Percentiles rank a stretch among this genome's conserved stretches.
Evolutionary conservation across 2,113 vertebrate genomes (phyloP).

Genomic region (Tinamus guttatus): DNA sequence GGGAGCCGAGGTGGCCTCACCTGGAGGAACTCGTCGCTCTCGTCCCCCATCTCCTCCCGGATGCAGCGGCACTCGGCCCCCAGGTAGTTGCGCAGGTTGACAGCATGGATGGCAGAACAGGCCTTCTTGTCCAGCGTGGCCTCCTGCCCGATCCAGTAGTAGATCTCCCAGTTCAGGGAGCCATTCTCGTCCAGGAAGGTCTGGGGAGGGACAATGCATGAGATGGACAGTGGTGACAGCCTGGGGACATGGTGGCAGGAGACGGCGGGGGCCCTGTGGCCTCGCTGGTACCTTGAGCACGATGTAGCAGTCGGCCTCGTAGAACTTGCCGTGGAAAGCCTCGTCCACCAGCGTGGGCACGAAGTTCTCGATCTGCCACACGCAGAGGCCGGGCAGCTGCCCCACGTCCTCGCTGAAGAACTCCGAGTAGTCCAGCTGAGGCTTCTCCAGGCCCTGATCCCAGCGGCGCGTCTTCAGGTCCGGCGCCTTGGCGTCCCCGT

Average conservation of each 20-base stretch:
- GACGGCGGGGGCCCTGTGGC: fast-evolving
- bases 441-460: conserved; percentile 96
- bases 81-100: conserved; percentile 95
- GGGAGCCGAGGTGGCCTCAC: conserved; percentile 39
- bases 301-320: conserved; percentile 97
- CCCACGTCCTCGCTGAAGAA: conserved; percentile 93
- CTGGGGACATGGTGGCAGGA: background rate
- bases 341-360: conserved; percentile 90
- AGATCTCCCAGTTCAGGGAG: conserved; percentile 93
- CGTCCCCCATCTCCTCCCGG: conserved; percentile 97
- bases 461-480: conserved; percentile 90
- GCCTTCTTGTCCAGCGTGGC: conserved; percentile 97
- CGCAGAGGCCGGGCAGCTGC: conserved; percentile 87
- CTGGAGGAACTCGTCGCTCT: conserved; percentile 94
- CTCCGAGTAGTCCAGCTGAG: conserved; percentile 94
- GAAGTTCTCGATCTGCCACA: conserved; percentile 99
- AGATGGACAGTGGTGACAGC: background rate
- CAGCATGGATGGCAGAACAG: conserved; percentile 92
- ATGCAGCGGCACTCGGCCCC: conserved; percentile 91
- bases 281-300: conserved; percentile 86
- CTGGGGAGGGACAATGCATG: conserved; percentile 57
- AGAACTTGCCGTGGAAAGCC: conserved; percentile 92
- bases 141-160: conserved; percentile 97
- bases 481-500: conserved; percentile 78
- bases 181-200: conserved; percentile 92